Evolutionary conservation across 2,888 invertebrate species (phyloP), one percentile per base, ranked within the genome.

Genomic region (Harpalus rubripes): DNA sequence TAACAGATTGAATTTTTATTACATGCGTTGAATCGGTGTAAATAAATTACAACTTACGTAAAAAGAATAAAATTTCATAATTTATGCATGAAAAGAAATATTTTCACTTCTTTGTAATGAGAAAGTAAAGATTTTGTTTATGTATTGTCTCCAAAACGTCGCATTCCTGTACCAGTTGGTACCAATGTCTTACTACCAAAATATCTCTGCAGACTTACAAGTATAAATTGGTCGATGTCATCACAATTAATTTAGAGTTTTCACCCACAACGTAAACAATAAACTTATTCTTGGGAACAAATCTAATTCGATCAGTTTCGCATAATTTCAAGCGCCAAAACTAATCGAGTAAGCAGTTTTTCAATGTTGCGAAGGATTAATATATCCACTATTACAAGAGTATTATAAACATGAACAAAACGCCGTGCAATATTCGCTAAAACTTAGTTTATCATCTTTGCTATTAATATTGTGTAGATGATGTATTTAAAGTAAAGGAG

Each of bases 191-290:
- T 32, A 1, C 18, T 18, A 63, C 10, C 26, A 22, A 63, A 63
- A 63, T 61, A 22, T 63, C 6, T 32, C 32, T n/a, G 6, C 39
- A 15, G 10, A 39, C n/a, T 68, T 32, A 68, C 39, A 7, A 39
- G 32, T 68, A 68, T 39, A 68, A 68, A 68, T 68, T 68, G 39
- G 39, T 39, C 68, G 32, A 68, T 68, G 68, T 68, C 68, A 68
- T 32, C 68, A 39, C 8, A 68, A 68, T n/a, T 68, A 68, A 68
- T 39, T n/a, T 32, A 68, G n/a, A 39, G 12, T 32, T 15, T 68
- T 12, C 68, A 68, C 68, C 68, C 15, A 68, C 68, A 68, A 68
- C 68, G 32, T n/a, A 68, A 68, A 68, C 68, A 68, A n/a, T 63
- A 63, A 63, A 63, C 63, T 63, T 63, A 63, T 63, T 63, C 59